These are phyloP conservation scores for Eumerus sabulonum DNA, from an alignment of 2,888 invertebrate species.

Conservation along the genomic window DNA sequence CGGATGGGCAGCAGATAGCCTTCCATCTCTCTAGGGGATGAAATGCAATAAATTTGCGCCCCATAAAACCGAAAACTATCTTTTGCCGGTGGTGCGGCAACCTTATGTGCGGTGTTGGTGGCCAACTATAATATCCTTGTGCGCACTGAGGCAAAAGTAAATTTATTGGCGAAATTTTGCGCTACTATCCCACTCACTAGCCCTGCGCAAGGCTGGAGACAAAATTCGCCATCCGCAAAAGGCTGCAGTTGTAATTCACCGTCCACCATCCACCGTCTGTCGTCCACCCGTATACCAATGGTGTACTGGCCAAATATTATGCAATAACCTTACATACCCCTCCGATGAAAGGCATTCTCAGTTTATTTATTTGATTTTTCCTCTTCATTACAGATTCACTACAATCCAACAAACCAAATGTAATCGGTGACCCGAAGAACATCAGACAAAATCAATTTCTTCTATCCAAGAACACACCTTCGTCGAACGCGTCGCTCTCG, in stretches of 20 bases:
- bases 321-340: slow-evolving; percentile 33
- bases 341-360: slow-evolving; percentile 1
- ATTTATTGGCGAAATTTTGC: slow-evolving; percentile 71
- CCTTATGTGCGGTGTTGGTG: slow-evolving; percentile 50
- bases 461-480: too few relatives aligned
- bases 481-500: too few relatives aligned
- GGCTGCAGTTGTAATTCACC: slow-evolving; percentile 52
- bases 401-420: neutral
- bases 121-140: slow-evolving; percentile 37
- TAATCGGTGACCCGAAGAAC: neutral
- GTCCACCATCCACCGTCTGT: too few relatives aligned
- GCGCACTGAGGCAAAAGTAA: slow-evolving; percentile 66
- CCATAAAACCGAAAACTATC: slow-evolving; percentile 75
- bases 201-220: slow-evolving; percentile 38
- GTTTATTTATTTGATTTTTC: slow-evolving; percentile 18
- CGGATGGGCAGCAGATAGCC: slow-evolving; percentile 53
- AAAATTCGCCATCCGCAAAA: slow-evolving; percentile 35
- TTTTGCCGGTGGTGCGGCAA: slow-evolving; percentile 46
- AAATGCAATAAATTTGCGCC: slow-evolving; percentile 77
- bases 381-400: slow-evolving; percentile 6
- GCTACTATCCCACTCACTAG: slow-evolving; percentile 56
- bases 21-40: slow-evolving; percentile 63
- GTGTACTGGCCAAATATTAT: slow-evolving; percentile 46
- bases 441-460: too few relatives aligned
- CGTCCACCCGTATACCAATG: slow-evolving; percentile 13